phyloP scores from a whole-genome alignment of 2,797 vertebrate species.

The Poeciliopsis turneri region DNA sequence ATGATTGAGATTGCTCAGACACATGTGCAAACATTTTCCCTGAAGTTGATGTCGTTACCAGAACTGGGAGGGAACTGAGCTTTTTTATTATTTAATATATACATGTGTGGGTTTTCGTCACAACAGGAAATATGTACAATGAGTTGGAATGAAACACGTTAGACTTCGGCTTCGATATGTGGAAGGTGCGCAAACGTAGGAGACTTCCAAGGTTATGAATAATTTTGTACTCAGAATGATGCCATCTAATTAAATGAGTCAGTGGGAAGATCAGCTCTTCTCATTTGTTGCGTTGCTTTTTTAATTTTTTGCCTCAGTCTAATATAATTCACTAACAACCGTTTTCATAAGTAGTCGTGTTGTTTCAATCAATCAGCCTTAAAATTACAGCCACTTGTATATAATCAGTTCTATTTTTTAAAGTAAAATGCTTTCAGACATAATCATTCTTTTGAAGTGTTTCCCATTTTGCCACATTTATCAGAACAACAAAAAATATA shows the following conservation, averaged over 20 bases:
- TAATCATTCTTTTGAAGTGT: background rate
- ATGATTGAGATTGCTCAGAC: conserved; percentile 40
- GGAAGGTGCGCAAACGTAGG: conserved; percentile 49
- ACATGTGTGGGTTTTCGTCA: conserved; percentile 30
- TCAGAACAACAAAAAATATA: background rate
- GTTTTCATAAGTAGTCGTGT: too few species aligned
- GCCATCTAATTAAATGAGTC: conserved; percentile 73
- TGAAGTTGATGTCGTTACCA: conserved; percentile 44
- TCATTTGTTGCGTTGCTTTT: conserved; percentile 55
- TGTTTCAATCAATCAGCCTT: too few species aligned
- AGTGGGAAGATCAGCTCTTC: conserved; percentile 57
- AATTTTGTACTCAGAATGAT: conserved; percentile 57
- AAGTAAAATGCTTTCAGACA: background rate
- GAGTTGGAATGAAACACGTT: conserved; percentile 50
- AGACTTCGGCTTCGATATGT: conserved; percentile 51
- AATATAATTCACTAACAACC: conserved; percentile 42
- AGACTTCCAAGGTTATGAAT: conserved; percentile 59
- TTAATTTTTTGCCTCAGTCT: conserved; percentile 43
- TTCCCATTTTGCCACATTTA: background rate
- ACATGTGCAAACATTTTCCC: conserved; percentile 43
- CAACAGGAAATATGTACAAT: conserved; percentile 38
- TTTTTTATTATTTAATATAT: conserved; percentile 48
- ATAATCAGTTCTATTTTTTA: background rate
- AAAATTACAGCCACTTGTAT: background rate
- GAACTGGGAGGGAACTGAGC: conserved; percentile 26